These are phyloP conservation scores for Loris lydekkerianus DNA, from an alignment of 2,797 vertebrate species.

Conservation along the genomic window DNA sequence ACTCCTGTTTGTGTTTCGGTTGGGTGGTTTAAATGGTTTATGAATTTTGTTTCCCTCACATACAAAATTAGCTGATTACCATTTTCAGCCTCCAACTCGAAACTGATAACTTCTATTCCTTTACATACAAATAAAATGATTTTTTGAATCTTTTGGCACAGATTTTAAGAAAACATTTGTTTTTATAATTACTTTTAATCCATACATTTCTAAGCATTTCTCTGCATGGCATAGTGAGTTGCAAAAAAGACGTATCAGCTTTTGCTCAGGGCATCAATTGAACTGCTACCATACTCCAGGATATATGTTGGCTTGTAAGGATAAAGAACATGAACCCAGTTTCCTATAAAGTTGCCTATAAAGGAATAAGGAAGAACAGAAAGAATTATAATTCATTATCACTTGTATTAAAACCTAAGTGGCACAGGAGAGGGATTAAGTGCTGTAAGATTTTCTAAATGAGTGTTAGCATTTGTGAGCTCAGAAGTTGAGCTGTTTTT, in stretches of 20 bases:
- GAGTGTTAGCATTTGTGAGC: neutral
- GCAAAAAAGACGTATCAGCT: neutral
- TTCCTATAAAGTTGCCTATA: neutral
- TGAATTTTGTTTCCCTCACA: slow-evolving; percentile 79
- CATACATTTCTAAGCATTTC: neutral
- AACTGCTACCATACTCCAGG: neutral
- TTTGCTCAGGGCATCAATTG: neutral
- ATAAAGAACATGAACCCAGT: neutral
- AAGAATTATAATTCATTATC: neutral
- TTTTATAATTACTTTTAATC: slow-evolving; percentile 6
- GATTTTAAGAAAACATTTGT: slow-evolving; percentile 48
- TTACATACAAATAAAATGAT: neutral
- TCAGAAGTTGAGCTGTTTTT: neutral
- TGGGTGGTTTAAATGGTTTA: slow-evolving; percentile 82
- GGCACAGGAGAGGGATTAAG: neutral
- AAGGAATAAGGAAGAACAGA: neutral
- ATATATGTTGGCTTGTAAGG: neutral
- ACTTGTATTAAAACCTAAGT: neutral
- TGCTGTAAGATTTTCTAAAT: neutral
- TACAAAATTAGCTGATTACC: slow-evolving; percentile 73
- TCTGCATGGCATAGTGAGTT: neutral
- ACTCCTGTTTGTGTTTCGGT: slow-evolving; percentile 89
- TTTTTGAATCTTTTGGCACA: neutral
- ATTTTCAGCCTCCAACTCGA: slow-evolving; percentile 27
- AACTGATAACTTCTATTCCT: slow-evolving; percentile 40